phyloP scores from a whole-genome alignment of 2,113 vertebrate genomes.

The Phodopus roborovskii region DNA sequence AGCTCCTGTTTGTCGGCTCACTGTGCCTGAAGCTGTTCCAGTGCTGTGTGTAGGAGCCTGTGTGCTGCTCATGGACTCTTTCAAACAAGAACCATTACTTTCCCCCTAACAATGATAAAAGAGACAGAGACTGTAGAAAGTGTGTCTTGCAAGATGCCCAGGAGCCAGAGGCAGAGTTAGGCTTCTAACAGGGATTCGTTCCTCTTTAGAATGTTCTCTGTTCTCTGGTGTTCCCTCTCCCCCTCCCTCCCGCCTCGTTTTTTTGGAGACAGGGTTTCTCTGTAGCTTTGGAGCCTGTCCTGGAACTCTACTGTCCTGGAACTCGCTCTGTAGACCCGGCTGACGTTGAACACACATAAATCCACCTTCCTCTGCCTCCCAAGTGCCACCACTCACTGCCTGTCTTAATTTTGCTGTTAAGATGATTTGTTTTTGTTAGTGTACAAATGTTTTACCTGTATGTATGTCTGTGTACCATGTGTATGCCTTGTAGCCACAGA shows the following conservation, averaged over 20 bases:
- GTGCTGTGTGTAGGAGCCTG: not conserved
- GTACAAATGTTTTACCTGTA: not conserved
- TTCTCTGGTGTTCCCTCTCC: not conserved
- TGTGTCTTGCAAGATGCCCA: not conserved
- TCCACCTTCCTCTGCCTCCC: too few species aligned
- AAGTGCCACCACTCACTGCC: too few species aligned
- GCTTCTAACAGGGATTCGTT: not conserved
- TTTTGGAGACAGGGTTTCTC: too few species aligned
- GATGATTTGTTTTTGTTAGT: not conserved
- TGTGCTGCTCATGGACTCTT: not conserved
- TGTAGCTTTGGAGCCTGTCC: too few species aligned
- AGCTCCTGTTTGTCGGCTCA: not conserved
- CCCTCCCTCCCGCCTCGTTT: too few species aligned
- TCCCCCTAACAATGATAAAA: not conserved
- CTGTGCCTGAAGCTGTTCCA: not conserved
- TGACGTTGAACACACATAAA: too few species aligned
- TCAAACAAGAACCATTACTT: not conserved
- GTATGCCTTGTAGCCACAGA: not conserved
- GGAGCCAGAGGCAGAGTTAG: not conserved
- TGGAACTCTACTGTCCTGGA: too few species aligned
- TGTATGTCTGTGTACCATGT: not conserved
- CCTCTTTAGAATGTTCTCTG: not conserved
- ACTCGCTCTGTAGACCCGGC: too few species aligned
- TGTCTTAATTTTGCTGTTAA: not conserved
- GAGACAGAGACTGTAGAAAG: not conserved